Evolutionary conservation across 2,888 invertebrate species (phyloP).

Genomic region (Anticlea derivata): DNA sequence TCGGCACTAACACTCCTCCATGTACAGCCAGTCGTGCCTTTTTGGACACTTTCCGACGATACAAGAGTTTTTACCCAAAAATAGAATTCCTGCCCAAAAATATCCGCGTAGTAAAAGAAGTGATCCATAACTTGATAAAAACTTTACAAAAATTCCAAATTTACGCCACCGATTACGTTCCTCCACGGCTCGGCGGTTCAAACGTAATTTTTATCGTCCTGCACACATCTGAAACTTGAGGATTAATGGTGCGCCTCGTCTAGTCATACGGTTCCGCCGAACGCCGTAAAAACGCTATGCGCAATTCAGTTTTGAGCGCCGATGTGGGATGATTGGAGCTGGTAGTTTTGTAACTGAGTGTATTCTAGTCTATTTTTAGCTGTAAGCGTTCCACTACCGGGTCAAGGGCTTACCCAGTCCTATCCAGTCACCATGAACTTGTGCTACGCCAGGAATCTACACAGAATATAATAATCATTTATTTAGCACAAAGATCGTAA

Average conservation of each 20-base stretch:
- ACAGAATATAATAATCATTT: too few relatives aligned
- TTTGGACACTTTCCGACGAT: too few relatives aligned
- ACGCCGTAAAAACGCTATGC: constrained; percentile 82
- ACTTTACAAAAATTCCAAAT: constrained; percentile 26
- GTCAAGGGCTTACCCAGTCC: too few relatives aligned
- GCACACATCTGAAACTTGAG: constrained; percentile 75
- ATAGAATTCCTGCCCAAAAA: neutral
- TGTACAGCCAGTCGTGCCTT: too few relatives aligned
- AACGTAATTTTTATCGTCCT: constrained; percentile 76
- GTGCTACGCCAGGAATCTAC: too few relatives aligned
- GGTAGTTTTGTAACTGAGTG: constrained; percentile 10
- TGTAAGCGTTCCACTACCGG: too few relatives aligned
- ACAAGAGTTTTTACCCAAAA: neutral
- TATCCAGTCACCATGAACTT: too few relatives aligned
- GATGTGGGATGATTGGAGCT: constrained; percentile 39
- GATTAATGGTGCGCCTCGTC: constrained; percentile 81
- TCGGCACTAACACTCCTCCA: too few relatives aligned
- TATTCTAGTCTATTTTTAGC: too few relatives aligned
- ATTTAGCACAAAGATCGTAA: too few relatives aligned
- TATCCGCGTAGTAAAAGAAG: constrained; percentile 13
- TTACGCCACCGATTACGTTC: constrained; percentile 26
- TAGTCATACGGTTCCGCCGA: constrained; percentile 82
- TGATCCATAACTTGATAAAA: constrained; percentile 28
- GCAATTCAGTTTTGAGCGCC: constrained; percentile 68
- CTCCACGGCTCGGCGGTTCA: constrained; percentile 48